phyloP scores from a whole-genome alignment of 2,888 invertebrate species.

The Tupiocoris notatus region DNA sequence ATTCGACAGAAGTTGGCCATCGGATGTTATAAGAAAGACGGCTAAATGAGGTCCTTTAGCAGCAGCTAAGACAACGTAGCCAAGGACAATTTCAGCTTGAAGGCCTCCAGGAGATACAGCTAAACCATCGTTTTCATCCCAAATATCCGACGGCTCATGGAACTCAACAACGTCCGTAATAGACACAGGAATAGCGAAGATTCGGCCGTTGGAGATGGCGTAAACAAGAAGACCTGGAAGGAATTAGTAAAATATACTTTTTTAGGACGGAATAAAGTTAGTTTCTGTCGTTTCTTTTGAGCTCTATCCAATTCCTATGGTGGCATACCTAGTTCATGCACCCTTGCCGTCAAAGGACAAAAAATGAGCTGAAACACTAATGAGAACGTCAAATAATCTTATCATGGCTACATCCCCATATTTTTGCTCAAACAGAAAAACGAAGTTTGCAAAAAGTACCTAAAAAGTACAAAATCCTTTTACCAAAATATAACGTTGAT shows the following conservation, averaged over 20 bases:
- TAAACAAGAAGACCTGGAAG: constrained; percentile 22
- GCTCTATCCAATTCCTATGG: too few relatives aligned
- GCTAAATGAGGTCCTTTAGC: constrained; percentile 45
- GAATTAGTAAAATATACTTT: background rate
- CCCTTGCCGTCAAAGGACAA: too few relatives aligned
- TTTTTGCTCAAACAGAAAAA: too few relatives aligned
- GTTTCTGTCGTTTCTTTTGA: too few relatives aligned
- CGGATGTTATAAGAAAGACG: constrained; percentile 32
- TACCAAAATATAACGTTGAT: too few relatives aligned
- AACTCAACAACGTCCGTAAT: constrained; percentile 24
- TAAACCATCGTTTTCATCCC: constrained; percentile 45
- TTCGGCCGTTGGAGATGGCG: constrained; percentile 16
- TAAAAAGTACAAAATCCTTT: too few relatives aligned
- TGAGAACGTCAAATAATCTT: too few relatives aligned
- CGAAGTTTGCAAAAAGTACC: too few relatives aligned
- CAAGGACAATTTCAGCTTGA: constrained; percentile 16
- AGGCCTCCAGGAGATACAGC: constrained; percentile 40
- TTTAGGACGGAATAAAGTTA: background rate
- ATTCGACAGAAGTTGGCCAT: constrained; percentile 11
- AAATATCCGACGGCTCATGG: constrained; percentile 18
- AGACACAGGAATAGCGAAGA: constrained; percentile 12
- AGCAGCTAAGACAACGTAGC: constrained; percentile 29
- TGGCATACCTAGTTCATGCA: too few relatives aligned
- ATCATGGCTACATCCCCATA: too few relatives aligned
- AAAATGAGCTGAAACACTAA: too few relatives aligned